Conservation (phyloP, 2,113 vertebrate genomes). For the Myanophis thanlyinensis region DNA sequence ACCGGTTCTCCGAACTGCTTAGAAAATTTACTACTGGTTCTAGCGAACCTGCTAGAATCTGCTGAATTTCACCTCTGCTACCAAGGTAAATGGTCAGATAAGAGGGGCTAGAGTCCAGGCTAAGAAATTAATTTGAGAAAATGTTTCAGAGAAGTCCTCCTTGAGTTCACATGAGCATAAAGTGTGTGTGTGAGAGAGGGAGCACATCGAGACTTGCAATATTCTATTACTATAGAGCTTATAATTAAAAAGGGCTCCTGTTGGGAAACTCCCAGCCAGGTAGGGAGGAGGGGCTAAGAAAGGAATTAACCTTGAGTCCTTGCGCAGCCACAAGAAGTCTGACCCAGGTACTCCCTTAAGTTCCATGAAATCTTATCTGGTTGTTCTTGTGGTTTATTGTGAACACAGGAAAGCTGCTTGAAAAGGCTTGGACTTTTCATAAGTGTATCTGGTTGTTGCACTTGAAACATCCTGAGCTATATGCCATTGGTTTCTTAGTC, state of each 20-base stretch:
- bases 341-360: not conserved
- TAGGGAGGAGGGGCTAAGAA: not conserved
- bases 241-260: not conserved
- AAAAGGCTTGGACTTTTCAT: not conserved
- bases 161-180: not conserved
- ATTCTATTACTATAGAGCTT: not conserved
- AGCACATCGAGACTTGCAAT: not conserved
- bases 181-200: not conserved
- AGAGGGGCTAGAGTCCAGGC: not conserved
- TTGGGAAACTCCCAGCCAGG: not conserved
- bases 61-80: too few species aligned
- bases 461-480: not conserved
- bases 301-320: not conserved
- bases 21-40: too few species aligned
- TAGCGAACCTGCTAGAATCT: too few species aligned
- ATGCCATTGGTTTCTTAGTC: not conserved
- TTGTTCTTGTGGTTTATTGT: not conserved
- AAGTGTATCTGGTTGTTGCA: not conserved
- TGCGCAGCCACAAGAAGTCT: not conserved
- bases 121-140: not conserved
- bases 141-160: not conserved
- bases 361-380: not conserved
- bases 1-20: too few species aligned
- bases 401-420: not conserved
- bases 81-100: not conserved